A percentile compares a stretch with the other conserved stretches of the same genome.
These are phyloP conservation scores for Drosophila merina DNA, from an alignment of 2,888 invertebrate genomes.

Conservation along the genomic window DNA sequence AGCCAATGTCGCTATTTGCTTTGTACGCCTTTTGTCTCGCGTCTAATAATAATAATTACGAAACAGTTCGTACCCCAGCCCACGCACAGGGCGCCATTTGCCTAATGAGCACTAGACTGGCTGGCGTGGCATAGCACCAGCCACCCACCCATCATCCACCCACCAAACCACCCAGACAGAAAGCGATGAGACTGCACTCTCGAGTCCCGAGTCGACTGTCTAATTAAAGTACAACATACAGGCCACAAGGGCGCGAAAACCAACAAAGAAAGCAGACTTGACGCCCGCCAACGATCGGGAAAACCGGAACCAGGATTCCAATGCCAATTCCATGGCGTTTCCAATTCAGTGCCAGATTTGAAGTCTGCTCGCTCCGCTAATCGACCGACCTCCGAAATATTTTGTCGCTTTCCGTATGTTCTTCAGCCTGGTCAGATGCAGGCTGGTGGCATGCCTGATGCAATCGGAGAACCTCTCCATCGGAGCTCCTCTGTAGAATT, in stretches of 20 bases:
- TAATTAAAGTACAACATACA: constrained; percentile 68
- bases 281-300: constrained; percentile 40
- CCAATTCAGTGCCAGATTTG: constrained; percentile 15
- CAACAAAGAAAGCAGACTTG: constrained; percentile 29
- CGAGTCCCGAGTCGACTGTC: constrained; percentile 30
- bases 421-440: constrained; percentile 1
- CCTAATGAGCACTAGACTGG: constrained; percentile 60
- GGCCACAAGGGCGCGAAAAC: not conserved
- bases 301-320: constrained; percentile 15
- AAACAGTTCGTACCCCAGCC: constrained; percentile 11
- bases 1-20: constrained; percentile 69
- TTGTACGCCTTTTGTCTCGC: constrained; percentile 52
- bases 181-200: constrained; percentile 15
- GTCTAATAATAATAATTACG: constrained; percentile 74
- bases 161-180: not conserved
- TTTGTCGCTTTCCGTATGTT: not conserved
- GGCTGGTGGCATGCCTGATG: not conserved
- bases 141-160: not conserved
- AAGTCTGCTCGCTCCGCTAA: constrained; percentile 17
- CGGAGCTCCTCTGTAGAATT: not conserved
- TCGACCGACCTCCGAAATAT: too few relatives aligned
- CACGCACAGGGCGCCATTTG: constrained; percentile 51
- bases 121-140: not conserved
- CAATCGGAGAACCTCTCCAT: constrained; percentile 2
- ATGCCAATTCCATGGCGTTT: not conserved